Evolutionary conservation across 2,888 invertebrate species (phyloP), one percentile per base, ranked within the genome.

Genomic region (Macaria liturata): DNA sequence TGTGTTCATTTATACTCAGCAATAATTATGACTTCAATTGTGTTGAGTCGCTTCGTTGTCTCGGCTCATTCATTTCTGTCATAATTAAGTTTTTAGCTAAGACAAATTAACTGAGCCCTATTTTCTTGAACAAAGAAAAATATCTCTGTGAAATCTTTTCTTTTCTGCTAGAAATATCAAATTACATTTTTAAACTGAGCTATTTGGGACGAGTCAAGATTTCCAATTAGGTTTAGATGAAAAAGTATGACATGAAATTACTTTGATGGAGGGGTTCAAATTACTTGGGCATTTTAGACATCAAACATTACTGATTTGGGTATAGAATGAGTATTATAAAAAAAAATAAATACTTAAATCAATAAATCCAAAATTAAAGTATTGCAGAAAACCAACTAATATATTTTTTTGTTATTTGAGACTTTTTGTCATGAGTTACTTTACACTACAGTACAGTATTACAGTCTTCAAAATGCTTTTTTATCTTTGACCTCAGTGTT

Each of bases 31-130:
- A 70, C 58, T 69, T 60, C 64, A 57, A 69, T 74, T 74, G 70
- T 76, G 65, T 70, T 60, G 59, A 52, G 52, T 59, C 57, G 61
- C 64, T 61, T 68, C 67, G 65, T 58, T 51, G 56, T 68, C 73
- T 72, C 59, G 62, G 65, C 60, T 62, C 68, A 67, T 70, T 76
- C 69, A 69, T 72, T 64, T 66, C 69, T 69, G 70, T 65, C 73
- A 74, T 78, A 73, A 79, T 78, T 76, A 76, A 76, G 70, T 75
- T 73, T 75, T 73, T 73, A 75, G 73, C 74, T 68, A 72, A 77
- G 71, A 78, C 67, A 73, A 78, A 79, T 80, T 74, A 72, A 73
- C 74, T 65, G 53, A 58, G 68, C 70, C 70, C 69, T 72, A 70
- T 68, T 62, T 73, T 71, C 65, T 59, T 56, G 52, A 57, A 67